Conservation (phyloP, 2,113 vertebrate genomes). For the Benitochromis conjunctus region DNA sequence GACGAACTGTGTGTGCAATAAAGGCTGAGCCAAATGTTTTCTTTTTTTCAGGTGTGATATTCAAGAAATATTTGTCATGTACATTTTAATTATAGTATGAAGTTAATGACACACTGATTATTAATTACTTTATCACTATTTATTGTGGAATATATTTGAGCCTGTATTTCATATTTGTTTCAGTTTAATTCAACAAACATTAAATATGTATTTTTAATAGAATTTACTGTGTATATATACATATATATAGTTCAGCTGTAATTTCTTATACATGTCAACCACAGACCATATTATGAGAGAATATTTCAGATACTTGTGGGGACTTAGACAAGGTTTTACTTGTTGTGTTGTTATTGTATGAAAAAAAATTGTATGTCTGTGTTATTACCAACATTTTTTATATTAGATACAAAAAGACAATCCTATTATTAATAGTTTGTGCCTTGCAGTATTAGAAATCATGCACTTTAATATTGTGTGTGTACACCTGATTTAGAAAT, state of each 20-base stretch:
- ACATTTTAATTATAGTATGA: constrained; percentile 26
- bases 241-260: constrained; percentile 37
- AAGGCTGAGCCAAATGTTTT: constrained; percentile 63
- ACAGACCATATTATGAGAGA: constrained; percentile 40
- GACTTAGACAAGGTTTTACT: constrained; percentile 77
- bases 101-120: not conserved
- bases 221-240: constrained; percentile 35
- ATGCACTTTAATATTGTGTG: constrained; percentile 61
- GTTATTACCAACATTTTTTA: constrained; percentile 47
- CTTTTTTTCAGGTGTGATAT: constrained; percentile 4
- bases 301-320: constrained; percentile 43
- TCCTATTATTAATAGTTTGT: constrained; percentile 63
- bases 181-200: constrained; percentile 1
- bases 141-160: constrained; percentile 30
- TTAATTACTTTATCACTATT: constrained; percentile 16
- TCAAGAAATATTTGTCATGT: not conserved
- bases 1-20: constrained; percentile 26
- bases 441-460: constrained; percentile 74
- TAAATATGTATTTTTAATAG: constrained; percentile 54
- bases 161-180: constrained; percentile 29
- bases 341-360: constrained; percentile 67
- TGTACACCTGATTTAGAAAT: constrained; percentile 28
- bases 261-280: constrained; percentile 44
- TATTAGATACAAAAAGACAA: constrained; percentile 49
- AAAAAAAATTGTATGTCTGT: constrained; percentile 56